Percentiles rank a stretch among this genome's conserved stretches.
phyloP scores from a whole-genome alignment of 2,113 vertebrate genomes.

The Halcyon senegalensis region DNA sequence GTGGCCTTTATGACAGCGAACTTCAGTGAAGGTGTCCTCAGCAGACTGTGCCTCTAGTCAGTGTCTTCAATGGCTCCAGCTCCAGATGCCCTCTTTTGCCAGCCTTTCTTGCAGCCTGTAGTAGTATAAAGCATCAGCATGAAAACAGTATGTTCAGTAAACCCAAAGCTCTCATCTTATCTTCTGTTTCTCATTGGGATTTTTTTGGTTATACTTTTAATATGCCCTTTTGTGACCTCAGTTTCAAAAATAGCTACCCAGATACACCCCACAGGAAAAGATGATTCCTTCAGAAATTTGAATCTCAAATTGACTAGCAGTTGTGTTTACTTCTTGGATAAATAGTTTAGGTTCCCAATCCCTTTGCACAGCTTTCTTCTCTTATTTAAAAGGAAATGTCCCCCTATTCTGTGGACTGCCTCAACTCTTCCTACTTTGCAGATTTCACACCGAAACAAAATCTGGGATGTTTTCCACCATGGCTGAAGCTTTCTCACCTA shows the following conservation, averaged over 20 bases:
- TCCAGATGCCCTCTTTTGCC: not conserved
- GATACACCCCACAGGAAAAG: conserved; percentile 48
- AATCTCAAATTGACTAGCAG: not conserved
- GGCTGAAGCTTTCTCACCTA: not conserved
- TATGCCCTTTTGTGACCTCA: not conserved
- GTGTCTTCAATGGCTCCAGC: not conserved
- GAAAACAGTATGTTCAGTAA: not conserved
- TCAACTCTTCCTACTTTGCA: not conserved
- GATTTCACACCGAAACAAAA: not conserved
- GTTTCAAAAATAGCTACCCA: conserved; percentile 42
- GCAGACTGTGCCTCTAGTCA: not conserved
- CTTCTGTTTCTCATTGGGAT: not conserved
- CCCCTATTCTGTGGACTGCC: not conserved
- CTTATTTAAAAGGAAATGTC: not conserved
- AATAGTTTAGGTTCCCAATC: not conserved
- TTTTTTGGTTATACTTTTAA: conserved; percentile 14
- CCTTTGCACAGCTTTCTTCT: not conserved
- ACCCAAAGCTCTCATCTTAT: not conserved
- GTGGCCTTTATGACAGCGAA: not conserved
- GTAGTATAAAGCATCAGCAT: not conserved
- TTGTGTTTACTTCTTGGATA: conserved; percentile 29
- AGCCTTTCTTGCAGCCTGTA: not conserved
- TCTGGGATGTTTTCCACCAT: not conserved
- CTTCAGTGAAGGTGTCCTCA: not conserved
- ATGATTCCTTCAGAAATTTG: conserved; percentile 13